Base-by-base conservation (phyloP, 2,888 invertebrate species). In the Gortyna flavago region DNA sequence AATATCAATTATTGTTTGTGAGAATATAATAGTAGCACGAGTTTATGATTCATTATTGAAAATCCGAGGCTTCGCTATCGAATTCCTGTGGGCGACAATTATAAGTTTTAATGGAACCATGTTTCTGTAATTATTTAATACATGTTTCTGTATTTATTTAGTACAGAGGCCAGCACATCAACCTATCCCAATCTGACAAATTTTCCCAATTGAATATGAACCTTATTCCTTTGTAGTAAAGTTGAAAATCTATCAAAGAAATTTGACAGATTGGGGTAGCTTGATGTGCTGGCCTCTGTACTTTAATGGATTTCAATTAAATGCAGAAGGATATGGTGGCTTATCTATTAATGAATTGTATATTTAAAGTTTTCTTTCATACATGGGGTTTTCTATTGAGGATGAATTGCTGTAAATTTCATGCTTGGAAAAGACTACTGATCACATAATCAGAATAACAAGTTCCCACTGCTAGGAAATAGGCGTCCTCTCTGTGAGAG, bases 11-110 rank as follows among this genome's bases (percentile, higher is more conserved):
- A 61, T 41, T 13, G 11, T 32, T 61, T 21, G 59, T 61, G 41
- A 51, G 5, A 77, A n/a, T 35, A 38, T 38, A 76, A 41, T 64
- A 38, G n/a, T 25, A 48, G n/a, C 25, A 57, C 7, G 57, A 48
- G 38, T 70, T 18, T 48, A 70, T 70, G 38, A 59, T 79, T 79
- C 8, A 70, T 72, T 65, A 66, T 66, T 80, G 79, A 61, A 57
- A 79, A 80, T n/a, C 51, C 41, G 21, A 35, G 35, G 51, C 18
- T 32, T 16, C 38, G 32, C 5, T 32, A 32, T 70, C 38, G 35
- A 35, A 38, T 35, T 54, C 41, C 61, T 66, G 13, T 29, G 59
- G 70, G 59, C 21, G 66, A 44, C 35, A 35, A 51, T 29, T 32
- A 29, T 51, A 65, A 35, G 54, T 79, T n/a, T 44, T 16, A 69